Conservation (phyloP, 2,797 vertebrate genomes). For the Coilia nasus region DNA sequence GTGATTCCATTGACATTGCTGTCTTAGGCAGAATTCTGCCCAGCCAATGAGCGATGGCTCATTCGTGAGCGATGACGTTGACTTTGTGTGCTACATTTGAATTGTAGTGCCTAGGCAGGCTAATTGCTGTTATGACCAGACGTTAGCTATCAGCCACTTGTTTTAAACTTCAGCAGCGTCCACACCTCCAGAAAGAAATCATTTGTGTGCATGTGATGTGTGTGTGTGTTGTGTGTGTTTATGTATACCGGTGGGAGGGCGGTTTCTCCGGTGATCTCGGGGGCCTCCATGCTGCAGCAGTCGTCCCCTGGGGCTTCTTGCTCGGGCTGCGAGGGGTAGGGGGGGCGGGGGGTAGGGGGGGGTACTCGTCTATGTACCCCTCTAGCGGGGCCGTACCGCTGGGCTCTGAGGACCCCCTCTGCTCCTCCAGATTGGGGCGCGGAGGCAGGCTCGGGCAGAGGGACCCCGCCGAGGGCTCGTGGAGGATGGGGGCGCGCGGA, state of each 20-base stretch:
- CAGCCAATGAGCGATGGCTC: too few species aligned
- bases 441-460: conserved; percentile 47
- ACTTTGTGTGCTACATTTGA: too few species aligned
- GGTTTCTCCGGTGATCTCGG: conserved; percentile 87
- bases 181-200: too few species aligned
- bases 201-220: background rate
- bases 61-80: too few species aligned
- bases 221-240: background rate
- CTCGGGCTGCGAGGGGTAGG: conserved; percentile 79
- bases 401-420: conserved; percentile 60
- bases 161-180: background rate
- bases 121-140: too few species aligned
- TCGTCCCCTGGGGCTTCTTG: conserved; percentile 78
- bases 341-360: conserved; percentile 90
- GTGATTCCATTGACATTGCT: too few species aligned
- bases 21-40: too few species aligned
- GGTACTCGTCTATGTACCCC: conserved; percentile 84
- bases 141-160: background rate
- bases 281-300: conserved; percentile 76
- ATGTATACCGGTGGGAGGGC: conserved; percentile 77
- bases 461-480: conserved; percentile 50
- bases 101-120: too few species aligned
- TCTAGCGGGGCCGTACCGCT: conserved; percentile 60
- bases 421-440: conserved; percentile 55
- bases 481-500: conserved; percentile 68